A percentile compares a stretch with the other conserved stretches of the same genome.
Conservation (phyloP, 2,888 invertebrate species). For the Chymomyza amoena region DNA sequence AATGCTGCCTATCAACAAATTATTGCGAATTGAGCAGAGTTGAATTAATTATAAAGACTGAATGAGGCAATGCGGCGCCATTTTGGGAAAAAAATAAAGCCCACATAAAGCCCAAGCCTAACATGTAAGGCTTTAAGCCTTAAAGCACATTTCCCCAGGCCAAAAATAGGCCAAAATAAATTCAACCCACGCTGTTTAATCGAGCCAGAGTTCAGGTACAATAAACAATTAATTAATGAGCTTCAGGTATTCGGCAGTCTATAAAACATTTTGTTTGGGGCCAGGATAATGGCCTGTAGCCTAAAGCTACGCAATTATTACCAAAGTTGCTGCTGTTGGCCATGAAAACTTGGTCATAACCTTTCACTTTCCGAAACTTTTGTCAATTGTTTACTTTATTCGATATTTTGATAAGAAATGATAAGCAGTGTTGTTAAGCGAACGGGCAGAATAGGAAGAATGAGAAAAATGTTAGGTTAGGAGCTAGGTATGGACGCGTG, state of each 20-base stretch:
- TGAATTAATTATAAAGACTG: background rate
- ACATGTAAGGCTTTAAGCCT: background rate
- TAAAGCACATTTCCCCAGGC: background rate
- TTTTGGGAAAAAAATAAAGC: background rate
- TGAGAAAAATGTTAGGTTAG: background rate
- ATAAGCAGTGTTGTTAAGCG: background rate
- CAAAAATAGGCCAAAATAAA: background rate
- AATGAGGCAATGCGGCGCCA: too few species aligned
- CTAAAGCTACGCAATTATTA: background rate
- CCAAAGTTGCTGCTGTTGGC: background rate
- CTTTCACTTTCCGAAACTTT: background rate
- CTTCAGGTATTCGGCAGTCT: conserved; percentile 37
- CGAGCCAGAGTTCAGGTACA: conserved; percentile 40
- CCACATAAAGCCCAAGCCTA: background rate
- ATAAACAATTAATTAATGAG: conserved; percentile 58
- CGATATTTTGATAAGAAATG: background rate
- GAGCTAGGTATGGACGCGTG: background rate
- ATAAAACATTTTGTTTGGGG: conserved; percentile 32
- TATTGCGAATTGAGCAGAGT: background rate
- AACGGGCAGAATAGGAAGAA: background rate
- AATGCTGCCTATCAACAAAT: background rate
- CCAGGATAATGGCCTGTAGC: conserved; percentile 9
- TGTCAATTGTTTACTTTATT: background rate
- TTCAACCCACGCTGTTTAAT: conserved; percentile 5
- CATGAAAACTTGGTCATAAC: background rate